Conservation (phyloP, 2,113 vertebrate species). For the Hippolais icterina region DNA sequence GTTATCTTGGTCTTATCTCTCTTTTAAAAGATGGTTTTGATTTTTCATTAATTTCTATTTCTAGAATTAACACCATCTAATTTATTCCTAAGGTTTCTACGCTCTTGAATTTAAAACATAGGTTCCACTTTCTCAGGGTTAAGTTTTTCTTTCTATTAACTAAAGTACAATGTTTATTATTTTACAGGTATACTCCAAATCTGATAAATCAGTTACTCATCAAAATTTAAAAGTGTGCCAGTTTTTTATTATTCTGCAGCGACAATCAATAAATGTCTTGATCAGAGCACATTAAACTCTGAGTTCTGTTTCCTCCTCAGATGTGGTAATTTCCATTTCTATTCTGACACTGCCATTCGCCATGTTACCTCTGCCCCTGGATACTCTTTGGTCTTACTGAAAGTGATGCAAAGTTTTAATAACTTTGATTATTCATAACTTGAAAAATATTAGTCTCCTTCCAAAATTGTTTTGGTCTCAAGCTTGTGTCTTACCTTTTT, state of each 20-base stretch:
- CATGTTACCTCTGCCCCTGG: not conserved
- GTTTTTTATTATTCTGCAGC: not conserved
- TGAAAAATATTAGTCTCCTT: not conserved
- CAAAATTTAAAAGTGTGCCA: not conserved
- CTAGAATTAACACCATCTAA: not conserved
- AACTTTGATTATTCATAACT: not conserved
- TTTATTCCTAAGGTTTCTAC: not conserved
- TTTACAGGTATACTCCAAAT: not conserved
- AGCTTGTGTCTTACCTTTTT: not conserved
- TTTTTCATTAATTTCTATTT: not conserved
- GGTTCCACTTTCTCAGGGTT: not conserved
- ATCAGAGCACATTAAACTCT: not conserved
- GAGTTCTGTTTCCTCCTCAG: not conserved
- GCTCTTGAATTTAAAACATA: not conserved
- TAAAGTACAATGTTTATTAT: not conserved
- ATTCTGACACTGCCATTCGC: not conserved
- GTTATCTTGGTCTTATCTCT: not conserved
- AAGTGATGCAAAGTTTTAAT: not conserved
- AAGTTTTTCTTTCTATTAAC: not conserved
- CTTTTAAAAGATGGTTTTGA: not conserved
- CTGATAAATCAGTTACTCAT: not conserved
- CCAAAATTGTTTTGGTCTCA: not conserved
- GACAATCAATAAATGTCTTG: not conserved
- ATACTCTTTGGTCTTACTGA: not conserved
- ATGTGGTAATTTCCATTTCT: not conserved